These are phyloP conservation scores for Melanargia galathea DNA, from an alignment of 2,888 invertebrate genomes.

Conservation along the genomic window DNA sequence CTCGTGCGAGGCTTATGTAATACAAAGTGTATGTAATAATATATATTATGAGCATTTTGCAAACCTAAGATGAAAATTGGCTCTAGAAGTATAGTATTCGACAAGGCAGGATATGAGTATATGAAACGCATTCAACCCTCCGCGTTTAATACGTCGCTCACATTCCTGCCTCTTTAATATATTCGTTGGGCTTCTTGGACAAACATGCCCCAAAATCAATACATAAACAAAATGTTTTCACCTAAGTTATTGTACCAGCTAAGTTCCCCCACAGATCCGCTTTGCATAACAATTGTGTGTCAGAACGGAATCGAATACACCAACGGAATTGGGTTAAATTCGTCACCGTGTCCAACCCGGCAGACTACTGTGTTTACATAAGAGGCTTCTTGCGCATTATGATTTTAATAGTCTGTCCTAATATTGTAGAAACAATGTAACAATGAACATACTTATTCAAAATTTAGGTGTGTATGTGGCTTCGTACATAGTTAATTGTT, in stretches of 20 bases:
- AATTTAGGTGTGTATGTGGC: not conserved
- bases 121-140: too few species aligned
- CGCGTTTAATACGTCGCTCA: too few species aligned
- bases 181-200: too few species aligned
- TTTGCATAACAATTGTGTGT: slow-evolving; percentile 71
- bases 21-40: too few species aligned
- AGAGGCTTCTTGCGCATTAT: slow-evolving; percentile 49
- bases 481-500: not conserved
- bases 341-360: slow-evolving; percentile 51
- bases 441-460: slow-evolving; percentile 4
- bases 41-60: too few species aligned
- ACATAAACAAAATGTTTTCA: slow-evolving; percentile 33
- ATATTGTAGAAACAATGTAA: not conserved
- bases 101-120: too few species aligned
- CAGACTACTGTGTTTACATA: slow-evolving; percentile 56
- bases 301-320: slow-evolving; percentile 57
- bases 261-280: slow-evolving; percentile 53
- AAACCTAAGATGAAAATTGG: too few species aligned
- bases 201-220: slow-evolving; percentile 19
- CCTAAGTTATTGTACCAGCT: slow-evolving; percentile 37
- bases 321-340: slow-evolving; percentile 60
- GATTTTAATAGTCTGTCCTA: slow-evolving; percentile 9
- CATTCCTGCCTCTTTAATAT: too few species aligned
- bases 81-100: too few species aligned
- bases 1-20: too few species aligned